These are phyloP conservation scores for Bubo bubo DNA, from an alignment of 2,113 vertebrate genomes.

Conservation along the genomic window DNA sequence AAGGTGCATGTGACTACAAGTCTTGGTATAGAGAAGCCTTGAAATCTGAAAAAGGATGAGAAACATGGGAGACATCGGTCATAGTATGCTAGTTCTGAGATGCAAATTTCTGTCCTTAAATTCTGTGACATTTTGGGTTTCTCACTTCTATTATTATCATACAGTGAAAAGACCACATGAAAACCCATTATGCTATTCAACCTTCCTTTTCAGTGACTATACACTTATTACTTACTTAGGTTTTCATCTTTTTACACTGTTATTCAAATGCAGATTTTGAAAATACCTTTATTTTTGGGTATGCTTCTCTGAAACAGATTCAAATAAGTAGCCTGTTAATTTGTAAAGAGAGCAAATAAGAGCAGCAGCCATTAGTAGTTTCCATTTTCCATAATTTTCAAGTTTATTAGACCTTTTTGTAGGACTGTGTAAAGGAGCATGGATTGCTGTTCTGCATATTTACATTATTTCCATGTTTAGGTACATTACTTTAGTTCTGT, in stretches of 20 bases:
- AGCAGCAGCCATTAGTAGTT: not conserved
- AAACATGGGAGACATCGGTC: not conserved
- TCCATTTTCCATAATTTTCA: not conserved
- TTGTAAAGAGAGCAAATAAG: not conserved
- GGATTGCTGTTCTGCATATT: not conserved
- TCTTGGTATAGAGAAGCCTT: not conserved
- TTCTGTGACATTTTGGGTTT: not conserved
- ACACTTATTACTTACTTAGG: not conserved
- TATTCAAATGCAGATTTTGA: not conserved
- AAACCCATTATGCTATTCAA: not conserved
- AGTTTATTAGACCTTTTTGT: not conserved
- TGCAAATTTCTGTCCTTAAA: not conserved
- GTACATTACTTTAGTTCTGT: not conserved
- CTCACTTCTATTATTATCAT: not conserved
- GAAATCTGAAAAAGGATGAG: not conserved
- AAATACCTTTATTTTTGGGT: not conserved
- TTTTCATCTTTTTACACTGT: not conserved
- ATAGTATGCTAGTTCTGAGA: not conserved
- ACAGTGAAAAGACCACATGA: not conserved
- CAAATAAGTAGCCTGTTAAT: not conserved
- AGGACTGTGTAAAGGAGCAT: not conserved
- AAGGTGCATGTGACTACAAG: fast-evolving
- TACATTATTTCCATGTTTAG: not conserved
- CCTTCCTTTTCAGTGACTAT: not conserved
- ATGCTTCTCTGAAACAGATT: not conserved